These are phyloP conservation scores for Scaeva pyrastri DNA, from an alignment of 2,888 invertebrate genomes.

Conservation along the genomic window DNA sequence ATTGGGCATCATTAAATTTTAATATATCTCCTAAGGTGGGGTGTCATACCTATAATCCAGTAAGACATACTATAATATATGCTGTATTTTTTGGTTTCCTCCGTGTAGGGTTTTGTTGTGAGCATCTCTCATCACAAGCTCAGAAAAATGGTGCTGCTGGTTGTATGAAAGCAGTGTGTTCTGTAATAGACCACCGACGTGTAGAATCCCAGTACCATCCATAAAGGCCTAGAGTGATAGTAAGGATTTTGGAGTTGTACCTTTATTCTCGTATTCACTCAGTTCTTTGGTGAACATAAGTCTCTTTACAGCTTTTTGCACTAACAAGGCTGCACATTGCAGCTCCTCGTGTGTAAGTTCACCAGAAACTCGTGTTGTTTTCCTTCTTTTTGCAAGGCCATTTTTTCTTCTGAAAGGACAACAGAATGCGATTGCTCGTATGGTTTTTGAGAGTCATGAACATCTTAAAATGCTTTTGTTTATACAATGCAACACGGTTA, in stretches of 20 bases:
- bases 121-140: neutral
- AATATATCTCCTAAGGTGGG: no score
- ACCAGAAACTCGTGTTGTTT: neutral
- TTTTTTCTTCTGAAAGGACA: neutral
- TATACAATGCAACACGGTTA: no score
- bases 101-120: neutral
- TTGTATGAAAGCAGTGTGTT: no score
- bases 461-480: neutral
- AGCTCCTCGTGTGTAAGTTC: neutral
- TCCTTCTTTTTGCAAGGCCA: neutral
- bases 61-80: no score
- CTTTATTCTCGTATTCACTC: neutral
- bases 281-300: conserved; percentile 18
- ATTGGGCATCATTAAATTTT: no score
- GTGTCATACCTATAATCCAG: no score
- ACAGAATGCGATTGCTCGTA: neutral
- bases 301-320: neutral
- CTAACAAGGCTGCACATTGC: neutral
- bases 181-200: no score
- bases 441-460: neutral
- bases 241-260: neutral
- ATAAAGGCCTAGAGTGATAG: neutral
- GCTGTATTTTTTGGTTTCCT: neutral
- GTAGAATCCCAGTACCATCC: no score
- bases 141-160: no score